Conservation (phyloP, 1,140 invertebrate species). For the Trissolcus basalis region DNA sequence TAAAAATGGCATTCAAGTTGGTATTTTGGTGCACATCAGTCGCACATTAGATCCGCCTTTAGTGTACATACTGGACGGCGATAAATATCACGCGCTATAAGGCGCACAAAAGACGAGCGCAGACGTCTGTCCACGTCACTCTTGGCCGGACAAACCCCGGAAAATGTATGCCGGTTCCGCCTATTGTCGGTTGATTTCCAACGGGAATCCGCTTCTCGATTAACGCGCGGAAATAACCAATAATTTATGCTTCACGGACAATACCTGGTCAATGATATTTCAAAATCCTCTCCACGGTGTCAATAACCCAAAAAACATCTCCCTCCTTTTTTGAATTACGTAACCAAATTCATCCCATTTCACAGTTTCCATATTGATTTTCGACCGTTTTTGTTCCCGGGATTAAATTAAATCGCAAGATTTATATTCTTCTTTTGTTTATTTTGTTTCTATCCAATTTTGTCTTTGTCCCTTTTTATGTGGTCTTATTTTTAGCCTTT, state of each 20-base stretch:
- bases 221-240: conserved; percentile 32
- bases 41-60: conserved; percentile 36
- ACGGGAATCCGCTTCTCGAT: conserved; percentile 23
- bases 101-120: conserved; percentile 36
- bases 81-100: conserved; percentile 49
- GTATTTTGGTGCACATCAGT: conserved; percentile 8
- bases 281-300: not conserved
- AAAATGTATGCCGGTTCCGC: conserved; percentile 10
- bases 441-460: no score
- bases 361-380: no score
- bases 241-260: conserved; percentile 28
- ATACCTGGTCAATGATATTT: conserved; percentile 13
- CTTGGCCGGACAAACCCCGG: conserved; percentile 7
- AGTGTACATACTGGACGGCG: conserved; percentile 26
- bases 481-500: not conserved
- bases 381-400: no score
- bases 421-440: no score
- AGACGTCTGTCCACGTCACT: conserved; percentile 11
- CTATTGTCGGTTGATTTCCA: conserved; percentile 30
- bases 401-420: no score
- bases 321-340: no score
- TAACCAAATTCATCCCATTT: no score
- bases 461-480: no score
- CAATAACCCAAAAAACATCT: not conserved
- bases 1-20: conserved; percentile 28